A percentile compares a stretch with the other conserved stretches of the same genome.
Evolutionary conservation across 2,888 invertebrate genomes (phyloP).

Genomic region (Temnothorax rugatulus): DNA sequence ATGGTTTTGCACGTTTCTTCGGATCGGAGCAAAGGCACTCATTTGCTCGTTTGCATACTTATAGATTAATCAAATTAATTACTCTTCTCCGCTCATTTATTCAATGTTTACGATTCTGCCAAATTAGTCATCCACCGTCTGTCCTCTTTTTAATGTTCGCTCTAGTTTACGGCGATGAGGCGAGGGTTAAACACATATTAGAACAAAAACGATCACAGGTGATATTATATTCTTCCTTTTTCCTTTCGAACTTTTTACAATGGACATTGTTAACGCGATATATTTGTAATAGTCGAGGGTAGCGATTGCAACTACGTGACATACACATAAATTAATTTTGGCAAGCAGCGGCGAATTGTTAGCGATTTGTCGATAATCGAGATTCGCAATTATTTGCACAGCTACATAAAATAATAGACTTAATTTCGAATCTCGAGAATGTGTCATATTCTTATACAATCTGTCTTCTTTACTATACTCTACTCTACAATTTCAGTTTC

Average conservation of each 20-base stretch:
- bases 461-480: not conserved
- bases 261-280: constrained; percentile 36
- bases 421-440: not conserved
- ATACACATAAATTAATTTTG: constrained; percentile 71
- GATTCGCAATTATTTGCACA: constrained; percentile 32
- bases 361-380: constrained; percentile 62
- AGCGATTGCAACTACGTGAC: constrained; percentile 74
- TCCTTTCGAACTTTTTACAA: constrained; percentile 39
- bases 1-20: constrained; percentile 20
- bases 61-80: constrained; percentile 47
- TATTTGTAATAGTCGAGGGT: constrained; percentile 38
- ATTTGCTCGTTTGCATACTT: not conserved
- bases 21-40: not conserved
- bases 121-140: constrained; percentile 21
- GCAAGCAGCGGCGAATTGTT: constrained; percentile 75
- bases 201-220: constrained; percentile 23
- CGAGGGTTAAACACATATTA: constrained; percentile 43
- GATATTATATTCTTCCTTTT: constrained; percentile 19
- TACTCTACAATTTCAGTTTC: not conserved
- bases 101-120: constrained; percentile 8
- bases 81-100: not conserved
- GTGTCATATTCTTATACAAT: not conserved
- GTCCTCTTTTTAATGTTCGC: constrained; percentile 20
- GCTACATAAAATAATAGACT: constrained; percentile 11
- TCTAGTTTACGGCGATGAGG: constrained; percentile 40